Conservation (phyloP, 2,797 vertebrate genomes). For the Pangasius larnaudii region DNA sequence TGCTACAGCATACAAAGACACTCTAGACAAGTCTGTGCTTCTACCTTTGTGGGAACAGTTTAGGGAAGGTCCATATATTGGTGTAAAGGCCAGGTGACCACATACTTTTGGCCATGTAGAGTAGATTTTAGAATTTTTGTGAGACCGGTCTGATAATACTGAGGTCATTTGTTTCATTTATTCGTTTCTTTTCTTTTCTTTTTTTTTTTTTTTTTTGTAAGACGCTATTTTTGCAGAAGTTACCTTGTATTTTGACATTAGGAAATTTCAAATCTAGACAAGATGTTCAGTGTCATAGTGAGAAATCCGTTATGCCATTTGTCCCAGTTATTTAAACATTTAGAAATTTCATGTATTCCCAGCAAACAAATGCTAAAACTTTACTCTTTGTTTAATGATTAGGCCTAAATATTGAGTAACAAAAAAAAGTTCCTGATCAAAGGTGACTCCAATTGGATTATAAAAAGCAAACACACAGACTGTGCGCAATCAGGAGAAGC, state of each 20-base stretch:
- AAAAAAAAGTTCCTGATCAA: conserved; percentile 35
- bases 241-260: neutral
- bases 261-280: neutral
- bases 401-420: conserved; percentile 37
- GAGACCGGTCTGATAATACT: neutral
- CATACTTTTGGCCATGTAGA: neutral
- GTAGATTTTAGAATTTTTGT: neutral
- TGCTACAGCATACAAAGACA: neutral
- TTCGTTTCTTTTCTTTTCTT: neutral
- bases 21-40: neutral
- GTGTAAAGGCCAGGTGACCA: neutral
- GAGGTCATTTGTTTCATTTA: neutral
- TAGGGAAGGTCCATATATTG: neutral
- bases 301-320: neutral
- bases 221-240: neutral
- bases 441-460: conserved; percentile 19
- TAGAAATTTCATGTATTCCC: conserved; percentile 8
- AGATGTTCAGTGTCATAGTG: neutral
- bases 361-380: neutral
- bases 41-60: neutral
- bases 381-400: conserved; percentile 40
- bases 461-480: conserved; percentile 13
- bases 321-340: neutral
- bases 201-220: no score
- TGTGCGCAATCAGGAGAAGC: neutral